Conservation (phyloP, 2,113 vertebrate genomes). For the Indicator maculatus region DNA sequence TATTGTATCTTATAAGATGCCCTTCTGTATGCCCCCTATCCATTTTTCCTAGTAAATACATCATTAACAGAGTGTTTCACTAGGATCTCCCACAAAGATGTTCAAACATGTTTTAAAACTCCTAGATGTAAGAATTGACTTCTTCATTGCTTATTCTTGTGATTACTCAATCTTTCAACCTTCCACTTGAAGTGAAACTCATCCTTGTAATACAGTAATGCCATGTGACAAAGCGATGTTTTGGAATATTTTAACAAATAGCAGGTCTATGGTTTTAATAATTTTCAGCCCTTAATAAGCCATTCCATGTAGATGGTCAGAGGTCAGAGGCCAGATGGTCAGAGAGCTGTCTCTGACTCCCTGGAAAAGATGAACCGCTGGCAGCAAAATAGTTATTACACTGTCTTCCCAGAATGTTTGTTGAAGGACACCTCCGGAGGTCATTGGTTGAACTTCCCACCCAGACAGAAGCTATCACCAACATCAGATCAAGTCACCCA, state of each 20-base stretch:
- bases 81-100: background rate
- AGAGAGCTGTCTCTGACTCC: background rate
- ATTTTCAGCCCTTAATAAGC: background rate
- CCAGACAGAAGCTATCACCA: background rate
- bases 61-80: background rate
- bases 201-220: background rate
- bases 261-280: background rate
- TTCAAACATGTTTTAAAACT: background rate
- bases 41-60: background rate
- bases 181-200: background rate
- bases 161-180: background rate
- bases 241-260: background rate
- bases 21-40: background rate
- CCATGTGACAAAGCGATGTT: background rate
- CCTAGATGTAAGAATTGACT: background rate
- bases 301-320: background rate
- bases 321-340: too few relatives aligned
- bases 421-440: background rate
- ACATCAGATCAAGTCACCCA: background rate
- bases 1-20: background rate
- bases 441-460: background rate
- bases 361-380: background rate
- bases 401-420: background rate
- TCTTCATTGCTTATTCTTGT: background rate
- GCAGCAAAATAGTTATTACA: background rate